A percentile compares a stretch with the other conserved stretches of the same genome.
These are phyloP conservation scores for Eurystomus gularis DNA, from an alignment of 2,113 vertebrate species.

Conservation along the genomic window DNA sequence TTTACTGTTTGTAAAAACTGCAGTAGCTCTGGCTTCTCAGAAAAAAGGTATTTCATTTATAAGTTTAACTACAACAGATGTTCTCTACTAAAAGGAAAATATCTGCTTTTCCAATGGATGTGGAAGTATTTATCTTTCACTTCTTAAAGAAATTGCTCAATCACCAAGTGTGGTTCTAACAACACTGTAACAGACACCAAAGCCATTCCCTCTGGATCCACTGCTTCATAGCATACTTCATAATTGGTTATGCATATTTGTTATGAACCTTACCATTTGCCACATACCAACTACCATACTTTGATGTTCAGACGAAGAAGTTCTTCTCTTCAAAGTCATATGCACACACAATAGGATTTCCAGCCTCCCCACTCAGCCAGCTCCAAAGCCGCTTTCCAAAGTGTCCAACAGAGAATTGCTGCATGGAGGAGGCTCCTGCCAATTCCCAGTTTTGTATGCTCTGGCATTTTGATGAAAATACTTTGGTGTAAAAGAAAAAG, in stretches of 20 bases:
- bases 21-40: not conserved
- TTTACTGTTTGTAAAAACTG: not conserved
- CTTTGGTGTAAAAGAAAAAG: not conserved
- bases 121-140: constrained; percentile 26
- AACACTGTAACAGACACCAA: constrained; percentile 14
- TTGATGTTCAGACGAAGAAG: not conserved
- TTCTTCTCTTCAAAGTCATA: not conserved
- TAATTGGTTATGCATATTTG: not conserved
- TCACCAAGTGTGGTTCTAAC: constrained; percentile 10
- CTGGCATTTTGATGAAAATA: constrained; percentile 36
- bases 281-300: not conserved
- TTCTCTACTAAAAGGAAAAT: constrained; percentile 34
- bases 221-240: not conserved
- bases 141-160: not conserved
- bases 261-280: not conserved
- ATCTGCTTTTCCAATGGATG: constrained; percentile 19
- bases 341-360: constrained; percentile 15
- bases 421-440: not conserved
- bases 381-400: not conserved
- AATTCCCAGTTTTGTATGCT: not conserved
- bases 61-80: constrained; percentile 26
- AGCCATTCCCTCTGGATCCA: not conserved
- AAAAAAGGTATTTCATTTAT: not conserved
- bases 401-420: not conserved
- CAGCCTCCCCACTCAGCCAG: not conserved